Evolutionary conservation across 2,888 invertebrate genomes (phyloP).

Genomic region (Liposcelis brunnea): DNA sequence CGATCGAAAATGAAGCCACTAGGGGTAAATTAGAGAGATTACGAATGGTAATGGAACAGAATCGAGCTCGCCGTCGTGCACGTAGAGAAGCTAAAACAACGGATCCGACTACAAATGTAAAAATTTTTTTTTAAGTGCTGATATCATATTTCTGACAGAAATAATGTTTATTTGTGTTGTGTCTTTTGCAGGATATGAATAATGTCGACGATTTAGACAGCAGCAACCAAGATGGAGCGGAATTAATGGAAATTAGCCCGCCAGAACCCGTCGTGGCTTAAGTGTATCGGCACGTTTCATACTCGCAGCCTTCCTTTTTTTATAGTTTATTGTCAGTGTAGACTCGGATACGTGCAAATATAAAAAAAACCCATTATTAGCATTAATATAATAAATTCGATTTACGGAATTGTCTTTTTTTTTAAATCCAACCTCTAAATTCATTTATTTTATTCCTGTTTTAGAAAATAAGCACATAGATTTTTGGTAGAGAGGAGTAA

Average conservation of each 20-base stretch:
- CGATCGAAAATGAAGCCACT: conserved; percentile 57
- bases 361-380: conserved; percentile 3
- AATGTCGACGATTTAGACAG: background rate
- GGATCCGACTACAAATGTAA: conserved; percentile 16
- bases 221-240: conserved; percentile 11
- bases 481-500: no score
- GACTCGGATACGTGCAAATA: conserved; percentile 5
- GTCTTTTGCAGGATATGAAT: conserved; percentile 4
- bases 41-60: conserved; percentile 77
- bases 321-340: background rate
- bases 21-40: conserved; percentile 76
- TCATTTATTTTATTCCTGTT: no score
- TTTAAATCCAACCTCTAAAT: no score
- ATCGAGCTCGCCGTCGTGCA: conserved; percentile 46
- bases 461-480: no score
- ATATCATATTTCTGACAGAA: no score
- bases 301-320: conserved; percentile 2
- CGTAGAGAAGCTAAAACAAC: conserved; percentile 41
- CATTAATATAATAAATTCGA: background rate
- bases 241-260: conserved; percentile 15
- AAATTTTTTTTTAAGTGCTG: background rate
- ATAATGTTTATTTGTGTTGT: no score
- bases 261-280: conserved; percentile 18
- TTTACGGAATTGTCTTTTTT: no score
- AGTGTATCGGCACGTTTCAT: background rate